phyloP scores from a whole-genome alignment of 35 echinoderm and acorn worm genomes.

The Patiria miniata region DNA sequence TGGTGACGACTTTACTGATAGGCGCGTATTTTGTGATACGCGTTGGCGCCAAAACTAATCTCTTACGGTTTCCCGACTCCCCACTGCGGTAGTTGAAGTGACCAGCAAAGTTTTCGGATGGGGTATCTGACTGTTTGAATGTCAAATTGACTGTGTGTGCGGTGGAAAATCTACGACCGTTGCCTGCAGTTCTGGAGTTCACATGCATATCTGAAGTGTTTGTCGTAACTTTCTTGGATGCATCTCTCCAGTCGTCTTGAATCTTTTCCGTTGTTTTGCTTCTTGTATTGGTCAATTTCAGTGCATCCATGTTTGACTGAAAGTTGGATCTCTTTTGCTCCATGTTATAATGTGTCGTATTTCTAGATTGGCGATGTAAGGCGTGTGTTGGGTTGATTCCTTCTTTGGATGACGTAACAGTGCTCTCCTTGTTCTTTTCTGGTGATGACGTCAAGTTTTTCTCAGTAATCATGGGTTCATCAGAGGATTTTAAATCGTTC shows the following conservation, averaged over 20 bases:
- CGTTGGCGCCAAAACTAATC: background rate
- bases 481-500: background rate
- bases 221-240: background rate
- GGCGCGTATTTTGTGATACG: background rate
- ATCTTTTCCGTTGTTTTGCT: background rate
- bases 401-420: background rate
- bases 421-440: background rate
- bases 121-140: slow-evolving; percentile 13
- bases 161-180: background rate
- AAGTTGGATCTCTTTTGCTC: background rate
- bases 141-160: slow-evolving; percentile 31
- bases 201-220: background rate
- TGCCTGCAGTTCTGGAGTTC: background rate
- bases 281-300: background rate
- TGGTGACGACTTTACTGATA: background rate
- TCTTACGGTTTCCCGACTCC: background rate
- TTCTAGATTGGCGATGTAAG: background rate
- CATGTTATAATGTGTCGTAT: background rate
- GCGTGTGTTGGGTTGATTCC: background rate
- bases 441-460: background rate
- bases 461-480: background rate
- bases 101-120: slow-evolving; percentile 5
- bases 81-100: slow-evolving; percentile 30
- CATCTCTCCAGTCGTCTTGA: background rate
- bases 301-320: background rate